Evolutionary conservation across 2,113 vertebrate genomes (phyloP).

Genomic region (Urocynchramus pylzowi): DNA sequence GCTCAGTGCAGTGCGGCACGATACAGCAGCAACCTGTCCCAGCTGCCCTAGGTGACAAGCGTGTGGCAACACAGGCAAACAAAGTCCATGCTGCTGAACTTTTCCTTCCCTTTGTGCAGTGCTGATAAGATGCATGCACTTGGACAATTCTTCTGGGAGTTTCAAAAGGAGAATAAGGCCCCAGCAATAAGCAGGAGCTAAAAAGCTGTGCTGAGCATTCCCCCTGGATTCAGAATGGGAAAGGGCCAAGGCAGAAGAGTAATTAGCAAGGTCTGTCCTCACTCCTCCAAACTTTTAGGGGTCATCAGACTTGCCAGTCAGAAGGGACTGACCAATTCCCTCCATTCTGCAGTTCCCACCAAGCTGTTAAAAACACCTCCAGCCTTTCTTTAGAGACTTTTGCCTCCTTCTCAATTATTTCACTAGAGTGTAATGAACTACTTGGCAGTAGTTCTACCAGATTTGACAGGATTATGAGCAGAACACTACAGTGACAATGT

Average conservation of each 20-base stretch:
- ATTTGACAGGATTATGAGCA: not conserved
- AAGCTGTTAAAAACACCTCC: not conserved
- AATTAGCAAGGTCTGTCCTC: not conserved
- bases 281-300: not conserved
- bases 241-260: not conserved
- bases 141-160: not conserved
- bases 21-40: accelerated
- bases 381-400: not conserved
- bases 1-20: accelerated
- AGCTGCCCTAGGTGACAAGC: not conserved
- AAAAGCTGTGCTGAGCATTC: not conserved
- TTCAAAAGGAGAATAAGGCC: not conserved
- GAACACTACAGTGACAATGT: not conserved
- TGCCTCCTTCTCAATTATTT: not conserved
- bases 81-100: accelerated
- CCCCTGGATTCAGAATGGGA: not conserved
- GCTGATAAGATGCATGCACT: not conserved
- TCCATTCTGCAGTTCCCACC: not conserved
- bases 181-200: not conserved
- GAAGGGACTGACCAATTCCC: not conserved
- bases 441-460: not conserved
- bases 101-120: not conserved
- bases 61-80: not conserved
- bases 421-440: not conserved
- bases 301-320: not conserved